A percentile compares a stretch with the other conserved stretches of the same genome.
Conservation (phyloP, 2,888 invertebrate genomes). For the Phengaris alcon region DNA sequence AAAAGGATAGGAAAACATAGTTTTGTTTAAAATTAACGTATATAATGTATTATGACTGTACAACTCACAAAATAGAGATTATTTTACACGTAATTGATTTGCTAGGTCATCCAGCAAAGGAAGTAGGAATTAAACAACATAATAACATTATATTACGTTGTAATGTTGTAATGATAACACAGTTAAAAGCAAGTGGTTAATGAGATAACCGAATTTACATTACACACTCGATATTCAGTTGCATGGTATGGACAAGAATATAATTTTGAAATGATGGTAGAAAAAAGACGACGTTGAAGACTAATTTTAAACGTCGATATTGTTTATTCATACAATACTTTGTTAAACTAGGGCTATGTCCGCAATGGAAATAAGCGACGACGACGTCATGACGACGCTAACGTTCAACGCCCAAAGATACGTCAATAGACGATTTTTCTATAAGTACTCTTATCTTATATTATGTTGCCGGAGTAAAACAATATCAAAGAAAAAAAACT, state of each 20-base stretch:
- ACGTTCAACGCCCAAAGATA: background rate
- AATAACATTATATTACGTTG: background rate
- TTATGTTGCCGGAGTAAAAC: too few relatives aligned
- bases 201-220: background rate
- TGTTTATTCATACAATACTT: too few relatives aligned
- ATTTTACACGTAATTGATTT: conserved; percentile 13
- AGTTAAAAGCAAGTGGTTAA: background rate
- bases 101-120: conserved; percentile 13
- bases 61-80: conserved; percentile 14
- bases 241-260: background rate
- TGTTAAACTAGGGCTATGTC: too few relatives aligned
- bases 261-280: background rate
- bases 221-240: background rate
- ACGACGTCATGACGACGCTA: background rate
- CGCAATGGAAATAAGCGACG: too few relatives aligned
- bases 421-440: too few relatives aligned
- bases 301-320: too few relatives aligned
- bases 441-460: too few relatives aligned
- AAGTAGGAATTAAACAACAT: conserved; percentile 22
- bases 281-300: too few relatives aligned
- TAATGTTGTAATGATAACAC: background rate
- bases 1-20: background rate
- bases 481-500: background rate
- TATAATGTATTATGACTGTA: background rate
- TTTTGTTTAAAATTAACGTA: conserved; percentile 6